Base-by-base conservation (phyloP, 2,888 invertebrate species). In the Rosalia funebris region DNA sequence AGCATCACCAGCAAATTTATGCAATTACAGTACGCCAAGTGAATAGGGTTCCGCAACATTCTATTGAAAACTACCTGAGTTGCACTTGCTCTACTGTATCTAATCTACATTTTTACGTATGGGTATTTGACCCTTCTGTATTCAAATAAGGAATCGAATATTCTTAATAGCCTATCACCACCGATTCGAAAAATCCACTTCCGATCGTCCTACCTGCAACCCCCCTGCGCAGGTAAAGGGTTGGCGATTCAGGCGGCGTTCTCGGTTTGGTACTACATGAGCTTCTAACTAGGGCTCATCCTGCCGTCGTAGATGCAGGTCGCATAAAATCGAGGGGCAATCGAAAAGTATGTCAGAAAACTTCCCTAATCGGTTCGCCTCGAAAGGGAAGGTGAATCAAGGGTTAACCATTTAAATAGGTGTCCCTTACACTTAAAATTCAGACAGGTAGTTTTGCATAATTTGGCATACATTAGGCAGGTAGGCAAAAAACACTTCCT, bases 391-490 rank as follows among this genome's bases (percentile, higher is more conserved):
- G 64, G 60, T 60, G 61, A 53, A 58, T 62, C 68, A 63, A 69
- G 77, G 76, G 76, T 78, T 75, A 71, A 75, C 71, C 74, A 76
- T 79, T 76, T 75, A 77, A 77, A 79, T 75, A 73, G 82, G 82
- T 81, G 81, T 82, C 81, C 78, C 77, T 81, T 81, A 80, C 82
- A 81, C 81, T 81, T 81, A 81, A 81, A 81, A 82, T 81, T 77
- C 81, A 80, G 80, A 81, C 82, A 82, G 82, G 82, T 82, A 82
- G 78, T 76, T 78, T 72, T 74, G 80, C 78, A 79, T 80, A 80
- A 77, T 78, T 81, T 81, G 79, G 80, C 82, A 81, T 81, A 81
- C 73, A 80, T 81, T 81, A 81, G 75, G 77, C 81, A 82, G 81
- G 81, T 81, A 82, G 81, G 76, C 73, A 80, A 80, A 80, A 80